Evolutionary conservation across 2,113 vertebrate species (phyloP), one percentile per base, ranked within the genome.

Genomic region (Pseudopipra pipra): DNA sequence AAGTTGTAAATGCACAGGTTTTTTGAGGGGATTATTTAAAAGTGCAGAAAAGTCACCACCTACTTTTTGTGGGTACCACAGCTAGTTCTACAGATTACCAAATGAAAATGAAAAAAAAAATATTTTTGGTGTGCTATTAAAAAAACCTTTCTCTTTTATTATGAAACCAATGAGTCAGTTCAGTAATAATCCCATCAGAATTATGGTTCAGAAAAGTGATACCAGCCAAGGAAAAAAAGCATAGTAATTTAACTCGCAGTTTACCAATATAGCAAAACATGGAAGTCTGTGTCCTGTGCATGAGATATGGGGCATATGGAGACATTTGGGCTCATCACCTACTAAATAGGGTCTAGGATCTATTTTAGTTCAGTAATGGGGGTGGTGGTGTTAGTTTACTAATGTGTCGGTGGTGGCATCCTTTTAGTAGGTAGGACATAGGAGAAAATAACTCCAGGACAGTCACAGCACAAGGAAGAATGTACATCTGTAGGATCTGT

Each of bases 401-500:
- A 56, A 33, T 52, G 8, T 61, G 59, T 46, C 33, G 39, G 5
- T 47, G 14, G 16, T 43, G 25, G 8, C 52, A 67, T 87, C 30
- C 44, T 47, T 85, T 22, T 63, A 14, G 23, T 27, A 55, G 30
- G 43, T 27, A 52, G 19, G 55, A 59, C 31, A 41, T 4, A 58
- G 47, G 22, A 80, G 68, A 68, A 81, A 78, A 58, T 67, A 86
- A 62, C 43, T 88, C 47, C 2, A 6, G 39, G 30, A 58, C 21
- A 67, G 52, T 27, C 3, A 3, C 71, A n/a, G 18, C 0, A 0
- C 39, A 56, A 82, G 35, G n/a, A 79, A 24, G 8, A 65, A 61
- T 7, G 22, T 46, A 44, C 30, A 16, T 0, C 0, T 39, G 10
- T n/a, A 63, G 51, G 46, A 68, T 55, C 19, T 1, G 0, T 47